Conservation (phyloP, 2,113 vertebrate species). For the Myxocyprinus asiaticus region DNA sequence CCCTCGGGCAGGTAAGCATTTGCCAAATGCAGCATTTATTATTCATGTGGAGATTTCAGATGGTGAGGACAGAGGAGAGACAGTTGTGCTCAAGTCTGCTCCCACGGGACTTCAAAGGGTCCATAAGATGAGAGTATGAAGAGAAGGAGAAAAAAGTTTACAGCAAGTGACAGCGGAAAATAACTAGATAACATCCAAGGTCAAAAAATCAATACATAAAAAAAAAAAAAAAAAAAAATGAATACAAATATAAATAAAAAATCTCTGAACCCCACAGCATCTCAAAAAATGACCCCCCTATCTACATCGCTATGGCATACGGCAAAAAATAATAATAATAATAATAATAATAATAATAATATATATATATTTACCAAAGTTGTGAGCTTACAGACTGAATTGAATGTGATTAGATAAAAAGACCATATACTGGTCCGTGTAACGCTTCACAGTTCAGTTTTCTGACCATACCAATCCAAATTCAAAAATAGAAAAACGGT, state of each 20-base stretch:
- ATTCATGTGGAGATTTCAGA: constrained; percentile 58
- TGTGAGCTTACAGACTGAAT: too few species aligned
- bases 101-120: constrained; percentile 47
- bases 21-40: constrained; percentile 51
- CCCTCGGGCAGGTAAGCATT: constrained; percentile 21
- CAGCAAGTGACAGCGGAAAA: background rate
- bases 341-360: too few species aligned
- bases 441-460: too few species aligned
- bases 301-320: too few species aligned
- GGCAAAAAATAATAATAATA: too few species aligned
- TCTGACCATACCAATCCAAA: too few species aligned
- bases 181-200: background rate
- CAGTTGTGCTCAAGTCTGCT: constrained; percentile 51
- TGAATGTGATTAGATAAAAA: too few species aligned
- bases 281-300: too few species aligned
- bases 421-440: too few species aligned
- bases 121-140: constrained; percentile 33
- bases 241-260: background rate
- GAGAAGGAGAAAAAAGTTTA: constrained; percentile 8
- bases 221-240: background rate
- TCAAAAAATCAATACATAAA: constrained; percentile 10
- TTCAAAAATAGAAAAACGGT: too few species aligned
- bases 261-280: too few species aligned
- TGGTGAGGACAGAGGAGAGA: constrained; percentile 51
- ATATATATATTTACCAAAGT: too few species aligned